Evolutionary conservation across 1,140 invertebrate genomes (phyloP).

Genomic region (Solenopsis fugax): DNA sequence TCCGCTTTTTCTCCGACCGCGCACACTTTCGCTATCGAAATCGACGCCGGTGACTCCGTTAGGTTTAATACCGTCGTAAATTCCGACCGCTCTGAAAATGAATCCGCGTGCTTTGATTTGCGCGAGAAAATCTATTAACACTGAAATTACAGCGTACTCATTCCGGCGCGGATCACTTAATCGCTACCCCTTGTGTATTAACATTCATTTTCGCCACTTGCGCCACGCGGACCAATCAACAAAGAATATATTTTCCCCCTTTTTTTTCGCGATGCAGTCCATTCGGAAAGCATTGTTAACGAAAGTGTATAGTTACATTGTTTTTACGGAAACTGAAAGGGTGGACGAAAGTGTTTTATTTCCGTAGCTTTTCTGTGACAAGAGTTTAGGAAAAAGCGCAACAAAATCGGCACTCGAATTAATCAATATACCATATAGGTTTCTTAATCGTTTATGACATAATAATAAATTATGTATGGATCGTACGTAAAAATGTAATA

Average conservation of each 20-base stretch:
- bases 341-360: constrained; percentile 14
- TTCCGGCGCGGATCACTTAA: constrained; percentile 6
- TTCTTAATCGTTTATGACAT: not conserved
- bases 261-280: not conserved
- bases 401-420: constrained; percentile 10
- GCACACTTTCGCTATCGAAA: constrained; percentile 13
- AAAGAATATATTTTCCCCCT: not conserved
- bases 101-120: constrained; percentile 10
- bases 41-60: not conserved
- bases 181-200: not conserved
- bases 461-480: constrained; percentile 13
- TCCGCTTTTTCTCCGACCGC: not conserved
- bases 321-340: constrained; percentile 25
- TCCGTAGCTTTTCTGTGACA: not conserved
- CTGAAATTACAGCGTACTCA: not conserved
- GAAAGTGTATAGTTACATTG: constrained; percentile 31
- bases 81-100: constrained; percentile 7
- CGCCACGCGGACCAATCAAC: not conserved
- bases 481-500: constrained; percentile 18
- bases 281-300: not conserved
- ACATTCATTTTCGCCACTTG: not conserved
- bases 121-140: constrained; percentile 36
- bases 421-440: constrained; percentile 17
- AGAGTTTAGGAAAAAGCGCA: constrained; percentile 2
- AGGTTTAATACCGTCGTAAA: constrained; percentile 38